phyloP scores from a whole-genome alignment of 2,888 invertebrate genomes.

The Lasioglossum pauxillum region DNA sequence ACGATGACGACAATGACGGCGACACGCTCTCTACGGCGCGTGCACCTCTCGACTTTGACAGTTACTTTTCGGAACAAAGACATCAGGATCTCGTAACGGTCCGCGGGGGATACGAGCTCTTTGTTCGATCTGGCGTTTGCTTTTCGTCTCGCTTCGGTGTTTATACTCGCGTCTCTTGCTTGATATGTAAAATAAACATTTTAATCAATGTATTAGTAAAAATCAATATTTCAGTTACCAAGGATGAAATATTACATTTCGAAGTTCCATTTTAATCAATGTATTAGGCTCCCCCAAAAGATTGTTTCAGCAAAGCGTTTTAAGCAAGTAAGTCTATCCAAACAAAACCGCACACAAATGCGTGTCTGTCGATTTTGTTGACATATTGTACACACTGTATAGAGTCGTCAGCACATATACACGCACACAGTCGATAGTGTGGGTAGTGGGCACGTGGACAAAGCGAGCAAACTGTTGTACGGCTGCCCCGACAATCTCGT shows the following conservation, averaged over 20 bases:
- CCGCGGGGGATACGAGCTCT: not conserved
- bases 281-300: no score
- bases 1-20: conserved; percentile 18
- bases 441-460: conserved; percentile 48
- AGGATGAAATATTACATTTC: no score
- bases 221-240: no score
- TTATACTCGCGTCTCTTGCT: not conserved
- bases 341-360: not conserved
- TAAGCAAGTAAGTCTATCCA: no score
- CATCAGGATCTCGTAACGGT: conserved; percentile 44
- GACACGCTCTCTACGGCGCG: conserved; percentile 41
- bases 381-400: not conserved
- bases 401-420: not conserved
- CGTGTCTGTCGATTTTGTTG: not conserved
- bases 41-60: conserved; percentile 58
- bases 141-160: not conserved
- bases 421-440: not conserved
- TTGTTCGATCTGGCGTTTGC: not conserved
- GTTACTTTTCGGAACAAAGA: conserved; percentile 71
- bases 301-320: no score
- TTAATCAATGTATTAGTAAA: not conserved
- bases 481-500: conserved; percentile 44
- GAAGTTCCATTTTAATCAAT: no score
- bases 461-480: conserved; percentile 18
- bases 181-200: not conserved